Evolutionary conservation across 2,797 vertebrate genomes (phyloP), one percentile per base, ranked within the genome.

Genomic region (Anomalospiza imberbis): DNA sequence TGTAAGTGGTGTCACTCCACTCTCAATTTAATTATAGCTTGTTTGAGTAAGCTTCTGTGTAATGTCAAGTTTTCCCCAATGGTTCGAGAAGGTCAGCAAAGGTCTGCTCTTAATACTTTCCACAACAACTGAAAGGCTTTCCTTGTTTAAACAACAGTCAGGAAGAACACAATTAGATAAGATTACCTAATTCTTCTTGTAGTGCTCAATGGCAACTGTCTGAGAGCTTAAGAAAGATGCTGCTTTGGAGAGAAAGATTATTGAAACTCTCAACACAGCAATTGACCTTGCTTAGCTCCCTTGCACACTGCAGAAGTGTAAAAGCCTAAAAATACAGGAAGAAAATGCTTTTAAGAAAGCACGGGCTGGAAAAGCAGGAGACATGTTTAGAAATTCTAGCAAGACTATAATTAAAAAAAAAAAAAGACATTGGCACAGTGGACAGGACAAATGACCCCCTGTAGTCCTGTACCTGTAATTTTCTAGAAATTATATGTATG

Each of bases 151-250:
- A 98, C 96, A 98, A 98, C 97, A 98, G 97, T 95, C 97, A 88
- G 91, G 96, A 98, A 97, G 97, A 98, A 97, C 96, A 97, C 97
- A 98, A 98, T 98, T 98, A 98, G 98, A 97, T 98, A 98, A 97
- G 97, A 98, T 98, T 98, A 98, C 98, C 98, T 98, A 98, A 98
- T 98, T 98, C 98, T 98, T 96, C 93, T 88, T 92, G 78, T 70
- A 55, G 58, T 32, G 48, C 55, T 71, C 90, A 84, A 13, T 70
- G 63, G 76, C 63, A 92, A 51, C 71, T 90, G 42, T 89, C 86
- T 68, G 86, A 93, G 77, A 80, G 48, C 65, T 91, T 74, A 68
- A 60, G 85, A 79, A 85, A 73, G 75, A 40, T 85, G 22, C 63
- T 73, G 34, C 54, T 86, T 84, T 78, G 61, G 57, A 86, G 45